A percentile compares a stretch with the other conserved stretches of the same genome.
These are phyloP conservation scores for Mechanitis messenoides DNA, from an alignment of 2,888 invertebrate species.

Conservation along the genomic window DNA sequence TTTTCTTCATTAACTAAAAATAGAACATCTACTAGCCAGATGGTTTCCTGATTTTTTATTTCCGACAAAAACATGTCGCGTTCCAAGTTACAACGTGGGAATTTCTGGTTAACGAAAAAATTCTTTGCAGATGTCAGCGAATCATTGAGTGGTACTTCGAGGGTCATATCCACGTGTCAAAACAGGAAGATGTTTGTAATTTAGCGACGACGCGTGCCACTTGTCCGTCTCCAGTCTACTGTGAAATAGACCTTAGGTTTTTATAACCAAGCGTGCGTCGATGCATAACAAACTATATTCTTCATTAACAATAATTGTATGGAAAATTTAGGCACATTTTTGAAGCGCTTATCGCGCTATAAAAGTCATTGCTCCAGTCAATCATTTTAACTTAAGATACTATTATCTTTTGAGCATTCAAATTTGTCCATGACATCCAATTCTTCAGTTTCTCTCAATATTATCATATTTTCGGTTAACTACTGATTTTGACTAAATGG, in stretches of 20 bases:
- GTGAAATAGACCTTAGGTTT: slow-evolving; percentile 59
- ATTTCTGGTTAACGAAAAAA: slow-evolving; percentile 46
- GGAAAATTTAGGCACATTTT: slow-evolving; percentile 2
- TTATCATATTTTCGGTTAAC: not conserved
- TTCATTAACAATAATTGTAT: slow-evolving; percentile 5
- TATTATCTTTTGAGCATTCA: slow-evolving; percentile 1
- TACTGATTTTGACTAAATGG: too few relatives aligned
- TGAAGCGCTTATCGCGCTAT: not conserved
- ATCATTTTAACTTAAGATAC: not conserved
- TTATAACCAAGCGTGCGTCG: slow-evolving; percentile 31
- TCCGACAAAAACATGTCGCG: slow-evolving; percentile 51
- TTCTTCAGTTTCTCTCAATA: not conserved
- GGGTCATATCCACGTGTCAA: slow-evolving; percentile 55
- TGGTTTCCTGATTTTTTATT: slow-evolving; percentile 61
- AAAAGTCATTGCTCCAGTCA: not conserved
- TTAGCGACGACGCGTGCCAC: slow-evolving; percentile 60
- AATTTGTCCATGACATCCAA: slow-evolving; percentile 7
- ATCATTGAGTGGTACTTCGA: slow-evolving; percentile 34
- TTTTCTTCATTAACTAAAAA: slow-evolving; percentile 57
- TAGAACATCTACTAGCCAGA: slow-evolving; percentile 59
- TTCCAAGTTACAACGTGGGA: slow-evolving; percentile 59
- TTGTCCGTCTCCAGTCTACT: slow-evolving; percentile 53
- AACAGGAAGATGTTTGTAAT: slow-evolving; percentile 59
- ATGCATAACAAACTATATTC: slow-evolving; percentile 19
- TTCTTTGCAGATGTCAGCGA: slow-evolving; percentile 57